Evolutionary conservation across 1,140 invertebrate species (phyloP).

Genomic region (Coboldia fuscipes): DNA sequence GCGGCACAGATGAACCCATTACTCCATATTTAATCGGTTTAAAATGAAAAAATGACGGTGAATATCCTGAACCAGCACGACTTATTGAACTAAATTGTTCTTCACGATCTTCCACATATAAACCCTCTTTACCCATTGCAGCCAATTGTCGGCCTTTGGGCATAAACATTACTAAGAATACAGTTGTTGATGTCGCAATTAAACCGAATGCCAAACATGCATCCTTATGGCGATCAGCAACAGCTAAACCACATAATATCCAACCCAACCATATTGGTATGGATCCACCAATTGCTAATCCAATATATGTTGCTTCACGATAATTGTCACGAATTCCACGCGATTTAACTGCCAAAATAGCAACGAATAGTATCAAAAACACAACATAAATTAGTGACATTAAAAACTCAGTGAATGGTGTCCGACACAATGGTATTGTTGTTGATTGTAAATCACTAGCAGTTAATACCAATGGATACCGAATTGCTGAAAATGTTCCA

Average conservation of each 20-base stretch:
- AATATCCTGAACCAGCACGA: slow-evolving; percentile 58
- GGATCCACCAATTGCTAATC: slow-evolving; percentile 57
- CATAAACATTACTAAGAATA: slow-evolving; percentile 84
- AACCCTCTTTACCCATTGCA: slow-evolving; percentile 63
- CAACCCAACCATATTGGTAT: slow-evolving; percentile 76
- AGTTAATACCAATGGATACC: slow-evolving; percentile 20
- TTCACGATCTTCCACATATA: slow-evolving; percentile 55
- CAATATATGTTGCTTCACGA: slow-evolving; percentile 47
- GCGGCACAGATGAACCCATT: slow-evolving; percentile 24
- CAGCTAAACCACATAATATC: slow-evolving; percentile 49
- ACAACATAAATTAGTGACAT: slow-evolving; percentile 62
- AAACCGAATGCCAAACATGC: slow-evolving; percentile 75
- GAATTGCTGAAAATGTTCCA: slow-evolving; percentile 9
- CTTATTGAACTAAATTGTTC: slow-evolving; percentile 53
- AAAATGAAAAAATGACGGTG: slow-evolving; percentile 78
- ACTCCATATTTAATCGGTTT: slow-evolving; percentile 57
- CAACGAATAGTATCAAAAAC: slow-evolving; percentile 64
- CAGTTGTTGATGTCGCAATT: slow-evolving; percentile 54
- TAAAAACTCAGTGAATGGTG: slow-evolving; percentile 43
- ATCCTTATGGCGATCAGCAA: slow-evolving; percentile 55
- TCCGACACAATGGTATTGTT: slow-evolving; percentile 32
- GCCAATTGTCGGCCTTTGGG: slow-evolving; percentile 80
- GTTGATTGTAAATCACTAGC: slow-evolving; percentile 13
- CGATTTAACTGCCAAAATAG: slow-evolving; percentile 59
- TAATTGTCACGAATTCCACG: slow-evolving; percentile 82